A percentile compares a stretch with the other conserved stretches of the same genome.
phyloP scores from a whole-genome alignment of 2,888 invertebrate genomes.

The Iselma pallidipennis region DNA sequence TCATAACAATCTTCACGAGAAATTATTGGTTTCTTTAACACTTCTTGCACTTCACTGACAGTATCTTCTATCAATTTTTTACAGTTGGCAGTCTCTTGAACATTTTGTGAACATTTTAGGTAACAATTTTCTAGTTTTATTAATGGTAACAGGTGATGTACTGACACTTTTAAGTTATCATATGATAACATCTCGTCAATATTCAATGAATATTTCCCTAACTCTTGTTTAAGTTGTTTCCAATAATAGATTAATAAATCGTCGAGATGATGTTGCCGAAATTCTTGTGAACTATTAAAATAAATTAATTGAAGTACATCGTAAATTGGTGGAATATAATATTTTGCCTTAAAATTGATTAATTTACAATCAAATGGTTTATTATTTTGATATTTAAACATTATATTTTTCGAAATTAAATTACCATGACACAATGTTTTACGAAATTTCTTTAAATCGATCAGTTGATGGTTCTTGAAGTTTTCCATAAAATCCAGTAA shows the following conservation, averaged over 20 bases:
- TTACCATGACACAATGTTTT: conserved; percentile 25
- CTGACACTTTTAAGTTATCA: conserved; percentile 21
- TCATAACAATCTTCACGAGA: conserved; percentile 38
- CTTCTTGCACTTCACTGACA: conserved; percentile 15
- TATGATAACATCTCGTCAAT: conserved; percentile 15
- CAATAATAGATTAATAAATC: conserved; percentile 16
- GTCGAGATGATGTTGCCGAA: conserved; percentile 6
- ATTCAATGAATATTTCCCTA: conserved; percentile 20
- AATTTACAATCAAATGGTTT: conserved; percentile 20
- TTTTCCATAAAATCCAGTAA: no score
- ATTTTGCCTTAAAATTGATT: conserved; percentile 21
- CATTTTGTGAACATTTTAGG: no score
- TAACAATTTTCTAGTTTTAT: conserved; percentile 32
- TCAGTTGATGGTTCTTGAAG: no score
- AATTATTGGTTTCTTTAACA: conserved; percentile 19
- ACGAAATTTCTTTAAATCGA: conserved; percentile 2
- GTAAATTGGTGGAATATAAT: conserved; percentile 21
- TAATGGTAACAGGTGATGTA: conserved; percentile 26
- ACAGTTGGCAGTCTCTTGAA: no score
- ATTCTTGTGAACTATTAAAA: conserved; percentile 4
- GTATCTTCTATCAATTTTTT: conserved; percentile 8
- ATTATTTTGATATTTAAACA: conserved; percentile 20
- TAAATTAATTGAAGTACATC: conserved; percentile 16
- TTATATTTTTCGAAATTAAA: conserved; percentile 16
- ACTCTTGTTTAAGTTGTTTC: conserved; percentile 14